phyloP scores from a whole-genome alignment of 2,113 vertebrate genomes.

The Ameiurus melas region DNA sequence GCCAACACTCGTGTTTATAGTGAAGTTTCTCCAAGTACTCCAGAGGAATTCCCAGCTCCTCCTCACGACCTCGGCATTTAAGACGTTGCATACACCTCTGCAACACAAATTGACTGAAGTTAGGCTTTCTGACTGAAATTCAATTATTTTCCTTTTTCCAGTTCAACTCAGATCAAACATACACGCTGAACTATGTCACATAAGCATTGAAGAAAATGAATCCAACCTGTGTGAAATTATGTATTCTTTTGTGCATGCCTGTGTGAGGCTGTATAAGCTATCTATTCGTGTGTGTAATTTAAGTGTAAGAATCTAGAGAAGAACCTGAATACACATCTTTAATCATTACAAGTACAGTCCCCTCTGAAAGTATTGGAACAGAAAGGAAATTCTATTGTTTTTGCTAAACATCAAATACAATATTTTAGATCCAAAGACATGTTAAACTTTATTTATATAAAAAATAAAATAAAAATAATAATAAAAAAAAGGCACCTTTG shows the following conservation, averaged over 20 bases:
- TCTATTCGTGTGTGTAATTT: not conserved
- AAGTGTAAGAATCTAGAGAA: not conserved
- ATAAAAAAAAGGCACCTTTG: too few species aligned
- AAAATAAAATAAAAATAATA: too few species aligned
- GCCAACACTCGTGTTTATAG: slow-evolving; percentile 82
- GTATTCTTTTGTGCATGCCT: not conserved
- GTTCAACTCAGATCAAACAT: not conserved
- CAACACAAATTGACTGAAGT: not conserved
- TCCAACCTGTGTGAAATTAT: not conserved
- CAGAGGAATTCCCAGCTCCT: slow-evolving; percentile 80
- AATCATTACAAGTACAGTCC: not conserved
- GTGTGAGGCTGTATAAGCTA: not conserved
- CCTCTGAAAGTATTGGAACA: too few species aligned
- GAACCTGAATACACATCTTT: not conserved
- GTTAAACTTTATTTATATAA: too few species aligned
- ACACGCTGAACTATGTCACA: not conserved
- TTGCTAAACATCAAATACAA: too few species aligned
- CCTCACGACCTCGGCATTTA: slow-evolving; percentile 73
- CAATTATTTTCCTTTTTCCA: too few species aligned
- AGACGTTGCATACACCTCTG: slow-evolving; percentile 84
- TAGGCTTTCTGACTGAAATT: not conserved
- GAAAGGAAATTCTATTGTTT: too few species aligned
- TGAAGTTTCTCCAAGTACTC: slow-evolving; percentile 86
- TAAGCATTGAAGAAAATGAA: not conserved
- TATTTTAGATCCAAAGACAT: too few species aligned